A percentile compares a stretch with the other conserved stretches of the same genome.
These are phyloP conservation scores for Gallinago solitaria DNA, from an alignment of 2,797 vertebrate genomes.

Conservation along the genomic window DNA sequence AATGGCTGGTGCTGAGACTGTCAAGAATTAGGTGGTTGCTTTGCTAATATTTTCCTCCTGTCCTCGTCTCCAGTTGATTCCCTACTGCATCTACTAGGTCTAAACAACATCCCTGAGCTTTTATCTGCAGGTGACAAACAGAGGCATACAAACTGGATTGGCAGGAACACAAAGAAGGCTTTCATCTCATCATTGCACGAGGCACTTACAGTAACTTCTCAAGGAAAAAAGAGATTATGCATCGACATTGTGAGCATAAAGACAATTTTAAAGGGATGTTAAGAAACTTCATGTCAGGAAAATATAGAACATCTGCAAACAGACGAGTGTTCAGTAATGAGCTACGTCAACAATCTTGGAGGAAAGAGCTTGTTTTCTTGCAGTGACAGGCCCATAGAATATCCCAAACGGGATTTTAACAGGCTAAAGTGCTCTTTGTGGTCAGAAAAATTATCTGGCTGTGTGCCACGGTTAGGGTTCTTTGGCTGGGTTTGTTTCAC, in stretches of 20 bases:
- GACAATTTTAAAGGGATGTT: slow-evolving; percentile 72
- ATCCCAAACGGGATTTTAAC: background rate
- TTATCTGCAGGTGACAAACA: slow-evolving; percentile 69
- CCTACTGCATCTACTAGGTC: background rate
- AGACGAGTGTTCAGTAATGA: slow-evolving; percentile 40
- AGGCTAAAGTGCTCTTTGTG: background rate
- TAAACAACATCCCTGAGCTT: slow-evolving; percentile 53
- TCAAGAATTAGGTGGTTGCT: slow-evolving; percentile 27
- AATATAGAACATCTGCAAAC: slow-evolving; percentile 70
- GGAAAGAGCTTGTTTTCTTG: slow-evolving; percentile 10
- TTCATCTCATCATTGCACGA: slow-evolving; percentile 63
- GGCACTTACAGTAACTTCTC: slow-evolving; percentile 65
- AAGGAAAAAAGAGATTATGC: slow-evolving; percentile 65
- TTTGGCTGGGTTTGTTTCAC: background rate
- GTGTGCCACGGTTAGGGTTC: accelerated
- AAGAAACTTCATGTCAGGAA: slow-evolving; percentile 72
- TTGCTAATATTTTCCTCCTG: slow-evolving; percentile 39
- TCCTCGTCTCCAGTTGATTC: slow-evolving; percentile 19
- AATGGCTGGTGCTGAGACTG: slow-evolving; percentile 3
- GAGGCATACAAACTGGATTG: slow-evolving; percentile 62
- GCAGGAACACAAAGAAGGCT: slow-evolving; percentile 67
- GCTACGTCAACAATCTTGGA: slow-evolving; percentile 11
- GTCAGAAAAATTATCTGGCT: background rate
- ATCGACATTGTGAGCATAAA: slow-evolving; percentile 69
- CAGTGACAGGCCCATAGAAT: slow-evolving; percentile 19